Conservation (phyloP, 2,888 invertebrate species). For the Mimas tiliae region DNA sequence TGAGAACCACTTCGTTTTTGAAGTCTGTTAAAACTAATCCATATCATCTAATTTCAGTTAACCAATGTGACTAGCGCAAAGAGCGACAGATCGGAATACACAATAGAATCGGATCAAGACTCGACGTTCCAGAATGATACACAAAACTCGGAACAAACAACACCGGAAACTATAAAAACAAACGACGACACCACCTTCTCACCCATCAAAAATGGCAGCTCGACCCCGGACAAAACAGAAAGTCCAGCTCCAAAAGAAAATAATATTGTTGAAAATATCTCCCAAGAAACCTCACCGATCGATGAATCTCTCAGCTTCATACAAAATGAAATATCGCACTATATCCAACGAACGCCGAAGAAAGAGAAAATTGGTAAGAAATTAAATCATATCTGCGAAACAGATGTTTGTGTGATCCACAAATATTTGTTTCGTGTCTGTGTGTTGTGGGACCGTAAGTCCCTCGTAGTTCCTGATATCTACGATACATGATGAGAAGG, state of each 20-base stretch:
- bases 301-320: constrained; percentile 49
- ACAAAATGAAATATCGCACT: constrained; percentile 44
- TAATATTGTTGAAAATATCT: constrained; percentile 22
- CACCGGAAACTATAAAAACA: constrained; percentile 1
- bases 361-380: constrained; percentile 67
- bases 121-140: constrained; percentile 39
- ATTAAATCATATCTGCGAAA: constrained; percentile 50
- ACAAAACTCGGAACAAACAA: constrained; percentile 11
- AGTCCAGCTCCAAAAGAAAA: constrained; percentile 32
- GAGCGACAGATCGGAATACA: constrained; percentile 59
- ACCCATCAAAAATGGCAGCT: constrained; percentile 37
- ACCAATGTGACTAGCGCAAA: constrained; percentile 64
- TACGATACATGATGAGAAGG: no score
- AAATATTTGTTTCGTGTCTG: no score
- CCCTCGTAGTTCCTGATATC: no score
- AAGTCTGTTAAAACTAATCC: no score
- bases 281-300: constrained; percentile 33
- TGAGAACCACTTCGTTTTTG: no score
- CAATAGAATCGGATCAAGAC: constrained; percentile 63
- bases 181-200: constrained; percentile 35
- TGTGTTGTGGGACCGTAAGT: no score
- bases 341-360: constrained; percentile 47
- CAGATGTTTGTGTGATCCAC: no score
- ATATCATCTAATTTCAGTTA: constrained; percentile 53
- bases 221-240: constrained; percentile 44